Evolutionary conservation across 2,113 vertebrate species (phyloP).

Genomic region (Pangasianodon gigas): DNA sequence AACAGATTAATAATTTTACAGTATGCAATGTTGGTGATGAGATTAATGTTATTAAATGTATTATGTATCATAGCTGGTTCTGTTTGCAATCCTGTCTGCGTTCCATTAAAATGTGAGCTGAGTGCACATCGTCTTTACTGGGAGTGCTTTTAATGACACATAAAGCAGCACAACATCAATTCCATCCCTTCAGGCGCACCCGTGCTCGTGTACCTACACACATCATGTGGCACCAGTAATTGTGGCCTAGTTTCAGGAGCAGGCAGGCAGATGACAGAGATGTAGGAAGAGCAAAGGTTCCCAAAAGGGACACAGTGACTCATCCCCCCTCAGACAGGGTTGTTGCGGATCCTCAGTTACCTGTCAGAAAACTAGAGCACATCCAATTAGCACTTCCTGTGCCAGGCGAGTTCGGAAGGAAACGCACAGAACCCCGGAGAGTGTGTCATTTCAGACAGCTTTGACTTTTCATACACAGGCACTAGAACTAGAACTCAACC

Average conservation of each 20-base stretch:
- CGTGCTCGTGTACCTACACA: not conserved
- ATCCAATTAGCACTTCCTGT: slow-evolving; percentile 51
- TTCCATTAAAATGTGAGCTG: not conserved
- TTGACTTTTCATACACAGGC: slow-evolving; percentile 24
- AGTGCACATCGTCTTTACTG: slow-evolving; percentile 2
- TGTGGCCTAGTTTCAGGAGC: slow-evolving; percentile 26
- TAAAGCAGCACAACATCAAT: slow-evolving; percentile 37
- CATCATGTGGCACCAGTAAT: slow-evolving; percentile 2
- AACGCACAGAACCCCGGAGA: slow-evolving; percentile 19
- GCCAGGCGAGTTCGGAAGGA: slow-evolving; percentile 32
- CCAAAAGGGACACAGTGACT: slow-evolving; percentile 50
- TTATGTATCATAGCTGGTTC: not conserved
- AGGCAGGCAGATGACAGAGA: slow-evolving; percentile 33
- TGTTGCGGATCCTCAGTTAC: slow-evolving; percentile 40
- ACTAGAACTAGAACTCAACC: slow-evolving; percentile 17
- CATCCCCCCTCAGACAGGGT: slow-evolving; percentile 38
- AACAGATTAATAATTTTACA: slow-evolving; percentile 1
- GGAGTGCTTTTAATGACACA: slow-evolving; percentile 39
- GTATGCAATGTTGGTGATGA: not conserved
- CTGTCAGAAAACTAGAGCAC: slow-evolving; percentile 53
- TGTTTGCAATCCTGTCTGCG: not conserved
- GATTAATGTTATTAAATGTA: not conserved
- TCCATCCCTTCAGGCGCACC: slow-evolving; percentile 10
- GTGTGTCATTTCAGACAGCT: slow-evolving; percentile 23
- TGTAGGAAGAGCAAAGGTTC: slow-evolving; percentile 34